A percentile compares a stretch with the other conserved stretches of the same genome.
These are phyloP conservation scores for Fringilla coelebs DNA, from an alignment of 2,797 vertebrate species.

Conservation along the genomic window DNA sequence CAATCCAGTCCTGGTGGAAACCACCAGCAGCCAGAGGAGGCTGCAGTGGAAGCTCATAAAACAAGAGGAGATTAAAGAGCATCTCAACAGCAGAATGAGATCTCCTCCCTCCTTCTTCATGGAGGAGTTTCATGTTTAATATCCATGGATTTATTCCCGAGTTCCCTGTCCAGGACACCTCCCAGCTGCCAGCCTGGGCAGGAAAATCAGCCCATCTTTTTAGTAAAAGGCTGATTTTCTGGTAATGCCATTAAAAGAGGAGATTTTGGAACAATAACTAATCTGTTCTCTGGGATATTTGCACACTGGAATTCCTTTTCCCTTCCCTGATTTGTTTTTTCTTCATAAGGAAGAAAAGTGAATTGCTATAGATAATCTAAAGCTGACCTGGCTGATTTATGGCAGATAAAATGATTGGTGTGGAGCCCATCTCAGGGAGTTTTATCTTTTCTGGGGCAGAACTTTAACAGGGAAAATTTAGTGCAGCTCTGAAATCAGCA, in stretches of 20 bases:
- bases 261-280: conserved; percentile 33
- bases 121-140: background rate
- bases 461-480: background rate
- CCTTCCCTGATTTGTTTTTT: background rate
- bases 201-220: conserved; percentile 52
- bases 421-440: background rate
- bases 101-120: background rate
- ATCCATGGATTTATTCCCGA: background rate
- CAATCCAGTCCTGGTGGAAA: background rate
- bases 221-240: conserved; percentile 19
- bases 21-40: background rate
- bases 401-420: background rate
- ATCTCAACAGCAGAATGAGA: background rate
- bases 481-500: background rate
- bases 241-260: conserved; percentile 50
- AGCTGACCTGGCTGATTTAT: background rate
- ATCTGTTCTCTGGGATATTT: conserved; percentile 48
- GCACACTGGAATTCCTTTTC: background rate
- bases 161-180: conserved; percentile 30
- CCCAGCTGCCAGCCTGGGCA: conserved; percentile 44
- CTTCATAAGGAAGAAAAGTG: background rate
- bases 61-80: background rate
- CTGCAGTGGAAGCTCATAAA: background rate
- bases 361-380: background rate
- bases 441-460: background rate